phyloP scores from a whole-genome alignment of 2,888 invertebrate genomes.

The Ornithoptera priamus region DNA sequence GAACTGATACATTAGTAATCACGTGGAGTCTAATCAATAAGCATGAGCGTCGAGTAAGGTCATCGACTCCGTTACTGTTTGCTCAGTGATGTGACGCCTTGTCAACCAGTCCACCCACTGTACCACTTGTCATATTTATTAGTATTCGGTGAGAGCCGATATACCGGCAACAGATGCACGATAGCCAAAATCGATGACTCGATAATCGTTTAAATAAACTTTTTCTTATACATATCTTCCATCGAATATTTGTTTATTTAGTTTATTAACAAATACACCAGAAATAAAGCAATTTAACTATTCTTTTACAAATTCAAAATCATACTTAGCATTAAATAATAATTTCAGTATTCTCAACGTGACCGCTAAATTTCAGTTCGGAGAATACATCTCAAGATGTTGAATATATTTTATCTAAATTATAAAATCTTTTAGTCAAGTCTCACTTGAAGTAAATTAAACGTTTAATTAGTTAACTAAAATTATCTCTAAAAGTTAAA shows the following conservation, averaged over 20 bases:
- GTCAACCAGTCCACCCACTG: slow-evolving; percentile 76
- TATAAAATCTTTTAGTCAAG: neutral
- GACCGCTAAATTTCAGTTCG: too few relatives aligned
- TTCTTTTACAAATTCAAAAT: too few relatives aligned
- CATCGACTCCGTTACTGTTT: slow-evolving; percentile 67
- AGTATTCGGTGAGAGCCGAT: slow-evolving; percentile 33
- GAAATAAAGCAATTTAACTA: too few relatives aligned
- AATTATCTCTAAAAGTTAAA: slow-evolving; percentile 6
- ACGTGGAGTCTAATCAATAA: slow-evolving; percentile 59
- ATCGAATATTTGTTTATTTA: too few relatives aligned
- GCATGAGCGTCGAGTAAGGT: slow-evolving; percentile 50
- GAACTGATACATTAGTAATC: slow-evolving; percentile 60
- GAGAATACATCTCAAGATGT: too few relatives aligned
- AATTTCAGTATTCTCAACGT: too few relatives aligned
- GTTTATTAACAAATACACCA: too few relatives aligned
- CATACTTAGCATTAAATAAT: too few relatives aligned
- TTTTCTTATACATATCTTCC: too few relatives aligned
- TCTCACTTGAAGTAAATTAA: slow-evolving; percentile 10
- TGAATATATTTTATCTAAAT: too few relatives aligned
- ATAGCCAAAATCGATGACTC: neutral
- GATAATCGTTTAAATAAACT: neutral
- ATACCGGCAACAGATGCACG: slow-evolving; percentile 6
- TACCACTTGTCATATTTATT: slow-evolving; percentile 50
- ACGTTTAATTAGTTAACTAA: slow-evolving; percentile 9
- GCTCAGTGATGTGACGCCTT: slow-evolving; percentile 49